phyloP scores from a whole-genome alignment of 2,113 vertebrate species.

The Aythya baeri region DNA sequence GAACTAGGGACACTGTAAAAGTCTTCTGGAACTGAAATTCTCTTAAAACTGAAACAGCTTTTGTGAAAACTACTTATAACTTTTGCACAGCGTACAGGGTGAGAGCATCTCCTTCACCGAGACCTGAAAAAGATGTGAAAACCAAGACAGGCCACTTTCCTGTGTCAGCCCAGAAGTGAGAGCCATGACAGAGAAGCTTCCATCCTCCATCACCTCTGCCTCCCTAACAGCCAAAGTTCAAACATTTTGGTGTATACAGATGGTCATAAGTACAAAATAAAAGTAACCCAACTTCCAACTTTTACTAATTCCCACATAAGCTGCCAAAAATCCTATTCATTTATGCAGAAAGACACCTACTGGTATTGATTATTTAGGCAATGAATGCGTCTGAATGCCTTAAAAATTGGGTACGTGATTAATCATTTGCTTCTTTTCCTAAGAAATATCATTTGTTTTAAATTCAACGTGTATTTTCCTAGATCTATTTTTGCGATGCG shows the following conservation, averaged over 20 bases:
- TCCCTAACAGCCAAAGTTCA: neutral
- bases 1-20: neutral
- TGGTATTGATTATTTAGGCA: neutral
- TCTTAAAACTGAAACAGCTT: neutral
- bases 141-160: neutral
- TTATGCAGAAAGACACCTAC: neutral
- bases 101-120: neutral
- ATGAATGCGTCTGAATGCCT: neutral
- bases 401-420: neutral
- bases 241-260: neutral
- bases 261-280: neutral
- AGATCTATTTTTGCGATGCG: neutral
- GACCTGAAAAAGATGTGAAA: neutral
- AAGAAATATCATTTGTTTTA: neutral
- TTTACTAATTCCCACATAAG: neutral
- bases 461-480: neutral
- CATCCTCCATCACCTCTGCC: neutral
- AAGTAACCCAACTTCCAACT: neutral
- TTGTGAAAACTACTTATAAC: neutral
- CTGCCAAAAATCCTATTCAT: neutral
- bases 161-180: neutral
- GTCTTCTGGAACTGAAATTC: neutral
- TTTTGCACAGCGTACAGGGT: neutral
- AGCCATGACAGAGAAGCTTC: rapidly evolving
- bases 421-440: neutral